These are phyloP conservation scores for Geophilus truncorum DNA, from an alignment of 2,888 invertebrate genomes.

Conservation along the genomic window DNA sequence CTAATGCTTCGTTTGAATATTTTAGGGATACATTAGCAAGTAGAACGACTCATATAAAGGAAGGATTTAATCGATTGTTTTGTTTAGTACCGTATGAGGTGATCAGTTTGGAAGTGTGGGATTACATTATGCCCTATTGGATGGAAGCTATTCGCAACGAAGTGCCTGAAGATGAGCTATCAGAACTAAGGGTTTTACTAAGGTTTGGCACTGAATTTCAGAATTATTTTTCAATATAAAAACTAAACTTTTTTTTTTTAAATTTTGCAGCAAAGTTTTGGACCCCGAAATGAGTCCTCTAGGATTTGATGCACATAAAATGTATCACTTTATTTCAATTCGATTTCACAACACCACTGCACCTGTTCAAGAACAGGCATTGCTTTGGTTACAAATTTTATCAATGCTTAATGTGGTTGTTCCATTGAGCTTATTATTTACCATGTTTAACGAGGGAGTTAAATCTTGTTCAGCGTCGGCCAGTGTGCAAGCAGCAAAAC, in stretches of 20 bases:
- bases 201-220: slow-evolving; percentile 50
- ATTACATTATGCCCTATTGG: slow-evolving; percentile 98
- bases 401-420: slow-evolving; percentile 85
- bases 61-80: slow-evolving; percentile 88
- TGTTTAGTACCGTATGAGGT: slow-evolving; percentile 97
- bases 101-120: slow-evolving; percentile 91
- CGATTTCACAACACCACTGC: slow-evolving; percentile 74
- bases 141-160: slow-evolving; percentile 94
- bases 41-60: slow-evolving; percentile 80
- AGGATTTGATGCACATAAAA: slow-evolving; percentile 87
- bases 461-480: slow-evolving; percentile 47
- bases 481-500: not conserved
- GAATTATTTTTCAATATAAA: not conserved
- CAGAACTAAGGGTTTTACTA: slow-evolving; percentile 73
- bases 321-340: slow-evolving; percentile 88
- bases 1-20: too few species aligned
- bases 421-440: slow-evolving; percentile 77
- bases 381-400: slow-evolving; percentile 78
- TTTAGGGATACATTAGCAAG: slow-evolving; percentile 72
- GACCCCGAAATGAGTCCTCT: slow-evolving; percentile 94
- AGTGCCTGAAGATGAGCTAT: slow-evolving; percentile 79
- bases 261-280: slow-evolving; percentile 80
- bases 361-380: slow-evolving; percentile 77
- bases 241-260: not conserved
- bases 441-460: slow-evolving; percentile 84